Percentiles rank a stretch among this genome's conserved stretches.
Evolutionary conservation across 2,797 vertebrate genomes (phyloP).

Genomic region (Muscicapa comitata): DNA sequence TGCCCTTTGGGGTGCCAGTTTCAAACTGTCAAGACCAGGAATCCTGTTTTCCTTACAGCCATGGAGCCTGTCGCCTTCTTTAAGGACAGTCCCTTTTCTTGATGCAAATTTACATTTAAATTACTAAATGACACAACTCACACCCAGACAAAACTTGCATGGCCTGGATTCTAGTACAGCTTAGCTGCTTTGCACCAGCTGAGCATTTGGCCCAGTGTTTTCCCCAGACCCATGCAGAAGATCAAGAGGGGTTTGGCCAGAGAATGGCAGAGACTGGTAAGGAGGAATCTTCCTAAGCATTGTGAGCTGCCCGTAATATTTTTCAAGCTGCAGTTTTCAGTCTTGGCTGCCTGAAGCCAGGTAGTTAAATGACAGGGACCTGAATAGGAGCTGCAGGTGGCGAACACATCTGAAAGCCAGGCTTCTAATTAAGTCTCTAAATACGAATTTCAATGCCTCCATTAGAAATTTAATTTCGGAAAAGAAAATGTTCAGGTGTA

Average conservation of each 20-base stretch:
- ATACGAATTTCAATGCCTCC: not conserved
- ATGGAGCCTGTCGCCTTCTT: not conserved
- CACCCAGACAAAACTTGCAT: not conserved
- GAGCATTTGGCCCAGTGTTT: not conserved
- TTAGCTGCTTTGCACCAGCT: not conserved
- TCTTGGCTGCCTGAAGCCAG: not conserved
- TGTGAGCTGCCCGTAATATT: not conserved
- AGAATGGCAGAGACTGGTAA: not conserved
- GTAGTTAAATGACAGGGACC: not conserved
- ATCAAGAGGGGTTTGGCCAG: not conserved
- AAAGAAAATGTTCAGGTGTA: not conserved
- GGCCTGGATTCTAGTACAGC: not conserved
- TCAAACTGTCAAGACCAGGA: not conserved
- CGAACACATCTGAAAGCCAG: not conserved
- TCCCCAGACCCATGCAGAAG: not conserved
- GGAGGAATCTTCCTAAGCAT: accelerated
- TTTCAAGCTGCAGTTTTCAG: not conserved
- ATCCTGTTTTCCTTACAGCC: not conserved
- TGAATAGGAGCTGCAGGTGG: not conserved
- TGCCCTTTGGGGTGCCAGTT: not conserved
- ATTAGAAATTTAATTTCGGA: not conserved
- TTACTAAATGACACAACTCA: not conserved
- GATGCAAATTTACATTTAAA: not conserved
- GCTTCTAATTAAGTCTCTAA: not conserved
- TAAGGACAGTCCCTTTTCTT: not conserved